Evolutionary conservation across 1,140 invertebrate species (phyloP), one percentile per base, ranked within the genome.

Genomic region (Heliconius hermathena): DNA sequence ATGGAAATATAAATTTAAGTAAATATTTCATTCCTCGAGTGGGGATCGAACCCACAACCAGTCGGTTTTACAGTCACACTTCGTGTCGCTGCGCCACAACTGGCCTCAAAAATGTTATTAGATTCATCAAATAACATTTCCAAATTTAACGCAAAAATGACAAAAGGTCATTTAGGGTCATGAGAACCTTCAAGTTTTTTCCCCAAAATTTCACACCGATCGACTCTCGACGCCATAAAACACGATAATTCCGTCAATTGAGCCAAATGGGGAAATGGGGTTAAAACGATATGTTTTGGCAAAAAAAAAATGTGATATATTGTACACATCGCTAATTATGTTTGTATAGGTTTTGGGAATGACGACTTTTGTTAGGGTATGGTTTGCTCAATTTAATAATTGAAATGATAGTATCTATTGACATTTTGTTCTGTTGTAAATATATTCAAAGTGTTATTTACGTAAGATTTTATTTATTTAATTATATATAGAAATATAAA

Each of bases 231-330:
- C 90, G 89, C 86, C 85, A 87, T 88, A 87, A 88, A 87, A 89
- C 85, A 89, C 87, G 89, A 83, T 85, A 73, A 87, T 89, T 86
- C 71, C 76, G 83, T 49, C 83, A 85, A 91, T 92, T 88, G 88
- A 71, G 81, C 78, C 79, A 91, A 84, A 82, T 80, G 73, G 81
- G 83, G 85, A 91, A 90, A 88, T 78, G 80, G 90, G 91, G 90
- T 93, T 89, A 92, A 91, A 92, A 87, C 78, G 84, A 82, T 84
- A 80, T 93, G 89, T 93, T 94, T 93, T 92, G 90, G 87, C 85
- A 88, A 88, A 93, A 93, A 91, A 88, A 93, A 93, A 91, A 88
- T 87, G 82, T 87, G 85, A 88, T 89, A 86, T 88, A 88, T 90
- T 87, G 87, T 87, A 80, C 74, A 90, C 90, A 89, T 88, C 84